These are phyloP conservation scores for Thalpophila matura DNA, from an alignment of 2,888 invertebrate species.

Conservation along the genomic window DNA sequence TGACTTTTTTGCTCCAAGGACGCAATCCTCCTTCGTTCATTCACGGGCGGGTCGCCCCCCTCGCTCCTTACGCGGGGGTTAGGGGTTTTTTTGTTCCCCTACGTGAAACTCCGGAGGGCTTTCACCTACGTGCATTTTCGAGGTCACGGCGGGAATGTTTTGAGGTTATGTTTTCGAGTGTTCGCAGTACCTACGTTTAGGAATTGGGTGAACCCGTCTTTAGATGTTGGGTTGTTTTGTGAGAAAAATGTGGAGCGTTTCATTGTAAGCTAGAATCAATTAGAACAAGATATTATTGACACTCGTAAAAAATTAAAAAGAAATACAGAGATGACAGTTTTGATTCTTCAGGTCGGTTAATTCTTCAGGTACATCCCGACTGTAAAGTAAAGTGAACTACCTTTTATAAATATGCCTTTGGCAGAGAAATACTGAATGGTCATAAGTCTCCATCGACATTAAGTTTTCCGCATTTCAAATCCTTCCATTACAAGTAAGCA, in stretches of 20 bases:
- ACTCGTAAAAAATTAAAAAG: no score
- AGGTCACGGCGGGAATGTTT: slow-evolving; percentile 89
- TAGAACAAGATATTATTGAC: no score
- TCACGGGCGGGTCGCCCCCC: slow-evolving; percentile 87
- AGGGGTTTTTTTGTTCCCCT: slow-evolving; percentile 89
- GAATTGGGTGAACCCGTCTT: slow-evolving; percentile 73
- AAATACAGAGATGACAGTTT: background rate
- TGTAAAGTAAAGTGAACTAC: background rate
- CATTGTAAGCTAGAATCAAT: background rate
- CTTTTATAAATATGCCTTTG: background rate
- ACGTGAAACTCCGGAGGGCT: slow-evolving; percentile 88
- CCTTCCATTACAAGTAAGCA: slow-evolving; percentile 30
- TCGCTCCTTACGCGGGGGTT: slow-evolving; percentile 86
- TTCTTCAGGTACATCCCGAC: background rate
- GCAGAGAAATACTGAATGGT: slow-evolving; percentile 12
- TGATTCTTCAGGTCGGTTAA: background rate
- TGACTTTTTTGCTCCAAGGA: slow-evolving; percentile 91
- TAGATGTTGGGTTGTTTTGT: slow-evolving; percentile 5
- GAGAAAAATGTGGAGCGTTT: slow-evolving; percentile 1
- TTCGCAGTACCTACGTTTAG: slow-evolving; percentile 68
- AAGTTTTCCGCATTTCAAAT: slow-evolving; percentile 19
- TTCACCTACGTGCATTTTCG: slow-evolving; percentile 90
- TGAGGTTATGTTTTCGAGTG: slow-evolving; percentile 84
- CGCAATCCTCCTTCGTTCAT: slow-evolving; percentile 90
- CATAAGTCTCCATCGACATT: background rate